Percentiles rank a stretch among this genome's conserved stretches.
phyloP scores from a whole-genome alignment of 2,888 invertebrate species.

The Platypus cylindrus region DNA sequence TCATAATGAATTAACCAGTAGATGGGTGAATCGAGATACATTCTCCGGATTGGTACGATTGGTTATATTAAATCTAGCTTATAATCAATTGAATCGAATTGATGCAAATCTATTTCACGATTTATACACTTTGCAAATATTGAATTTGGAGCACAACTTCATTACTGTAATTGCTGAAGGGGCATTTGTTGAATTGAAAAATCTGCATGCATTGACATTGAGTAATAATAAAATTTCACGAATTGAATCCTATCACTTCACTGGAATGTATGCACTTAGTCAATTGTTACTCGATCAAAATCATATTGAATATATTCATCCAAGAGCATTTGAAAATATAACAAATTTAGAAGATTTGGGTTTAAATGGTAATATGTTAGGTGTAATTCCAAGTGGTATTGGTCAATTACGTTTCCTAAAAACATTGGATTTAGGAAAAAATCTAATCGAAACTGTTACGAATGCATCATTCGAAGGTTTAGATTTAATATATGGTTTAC shows the following conservation, averaged over 20 bases:
- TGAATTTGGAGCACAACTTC: slow-evolving; percentile 60
- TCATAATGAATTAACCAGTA: slow-evolving; percentile 60
- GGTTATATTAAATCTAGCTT: slow-evolving; percentile 60
- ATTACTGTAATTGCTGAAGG: slow-evolving; percentile 58
- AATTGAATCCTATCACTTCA: slow-evolving; percentile 57
- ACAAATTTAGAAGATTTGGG: slow-evolving; percentile 67
- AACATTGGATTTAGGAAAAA: slow-evolving; percentile 71
- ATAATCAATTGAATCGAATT: slow-evolving; percentile 59
- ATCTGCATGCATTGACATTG: slow-evolving; percentile 62
- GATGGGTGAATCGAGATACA: slow-evolving; percentile 65
- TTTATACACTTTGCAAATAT: slow-evolving; percentile 58
- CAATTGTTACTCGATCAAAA: slow-evolving; percentile 66
- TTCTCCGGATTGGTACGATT: slow-evolving; percentile 62
- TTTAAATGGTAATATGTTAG: slow-evolving; percentile 59
- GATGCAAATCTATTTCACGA: slow-evolving; percentile 62
- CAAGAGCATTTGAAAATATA: slow-evolving; percentile 62
- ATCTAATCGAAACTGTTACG: slow-evolving; percentile 57
- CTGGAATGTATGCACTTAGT: slow-evolving; percentile 59
- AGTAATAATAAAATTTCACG: slow-evolving; percentile 57
- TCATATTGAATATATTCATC: slow-evolving; percentile 53
- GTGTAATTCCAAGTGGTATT: slow-evolving; percentile 56
- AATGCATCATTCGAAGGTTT: slow-evolving; percentile 63
- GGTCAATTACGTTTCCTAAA: slow-evolving; percentile 57
- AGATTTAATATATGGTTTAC: slow-evolving; percentile 59
- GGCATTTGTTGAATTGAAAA: slow-evolving; percentile 62